Conservation (phyloP, 1,140 invertebrate species). For the Aphaenogaster floridana region DNA sequence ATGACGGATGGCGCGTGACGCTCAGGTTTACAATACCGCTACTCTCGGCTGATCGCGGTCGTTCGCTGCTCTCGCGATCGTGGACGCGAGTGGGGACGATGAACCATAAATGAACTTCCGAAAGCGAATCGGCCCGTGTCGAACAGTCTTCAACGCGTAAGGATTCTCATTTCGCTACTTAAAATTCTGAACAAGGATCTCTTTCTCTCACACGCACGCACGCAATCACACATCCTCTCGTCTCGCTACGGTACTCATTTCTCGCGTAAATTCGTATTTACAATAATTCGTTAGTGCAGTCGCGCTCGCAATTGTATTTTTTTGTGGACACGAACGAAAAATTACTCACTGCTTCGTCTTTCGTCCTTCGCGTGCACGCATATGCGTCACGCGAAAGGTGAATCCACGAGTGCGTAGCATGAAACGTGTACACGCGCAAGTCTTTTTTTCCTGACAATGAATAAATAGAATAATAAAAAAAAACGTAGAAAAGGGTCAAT, state of each 20-base stretch:
- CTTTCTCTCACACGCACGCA: constrained; percentile 29
- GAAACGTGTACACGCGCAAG: constrained; percentile 55
- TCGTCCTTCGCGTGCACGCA: constrained; percentile 18
- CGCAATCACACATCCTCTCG: constrained; percentile 30
- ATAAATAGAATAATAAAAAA: constrained; percentile 76
- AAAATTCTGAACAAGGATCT: constrained; percentile 63
- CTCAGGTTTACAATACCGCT: constrained; percentile 83
- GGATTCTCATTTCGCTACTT: constrained; percentile 63
- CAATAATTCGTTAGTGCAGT: constrained; percentile 80
- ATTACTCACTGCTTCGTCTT: constrained; percentile 52
- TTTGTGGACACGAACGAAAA: constrained; percentile 59
- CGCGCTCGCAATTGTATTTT: constrained; percentile 66
- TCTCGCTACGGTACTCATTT: constrained; percentile 60
- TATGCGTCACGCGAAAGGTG: neutral
- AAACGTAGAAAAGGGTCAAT: constrained; percentile 50
- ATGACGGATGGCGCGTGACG: constrained; percentile 74
- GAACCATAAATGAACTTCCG: constrained; percentile 61
- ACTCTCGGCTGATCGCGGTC: constrained; percentile 51
- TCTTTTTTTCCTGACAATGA: constrained; percentile 56
- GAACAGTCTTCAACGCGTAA: constrained; percentile 55
- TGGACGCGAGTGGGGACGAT: constrained; percentile 56
- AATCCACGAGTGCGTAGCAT: constrained; percentile 26
- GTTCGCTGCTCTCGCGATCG: constrained; percentile 58
- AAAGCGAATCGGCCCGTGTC: constrained; percentile 66
- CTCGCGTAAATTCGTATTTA: constrained; percentile 79